Conservation (phyloP, 2,113 vertebrate species). For the Sardina pilchardus region DNA sequence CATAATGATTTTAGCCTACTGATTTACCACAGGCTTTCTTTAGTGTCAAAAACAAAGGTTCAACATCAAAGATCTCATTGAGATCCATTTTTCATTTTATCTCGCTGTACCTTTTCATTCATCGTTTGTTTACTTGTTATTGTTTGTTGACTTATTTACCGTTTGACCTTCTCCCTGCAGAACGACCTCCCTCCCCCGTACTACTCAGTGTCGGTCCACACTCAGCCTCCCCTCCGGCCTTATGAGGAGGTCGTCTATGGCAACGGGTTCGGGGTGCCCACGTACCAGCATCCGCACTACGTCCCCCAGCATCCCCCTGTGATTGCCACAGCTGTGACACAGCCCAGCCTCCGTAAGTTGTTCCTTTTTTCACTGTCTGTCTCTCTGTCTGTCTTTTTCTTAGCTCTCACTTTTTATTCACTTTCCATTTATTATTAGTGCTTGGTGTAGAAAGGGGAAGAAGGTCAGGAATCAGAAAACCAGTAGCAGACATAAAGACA, state of each 20-base stretch:
- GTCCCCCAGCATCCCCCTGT: constrained; percentile 56
- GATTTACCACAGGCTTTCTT: too few relatives aligned
- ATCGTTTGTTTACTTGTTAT: not conserved
- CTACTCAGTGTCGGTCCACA: constrained; percentile 50
- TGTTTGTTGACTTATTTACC: not conserved
- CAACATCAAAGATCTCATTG: too few relatives aligned
- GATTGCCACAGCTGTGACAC: constrained; percentile 36
- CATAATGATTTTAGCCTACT: too few relatives aligned
- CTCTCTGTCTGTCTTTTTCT: not conserved
- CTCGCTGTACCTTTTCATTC: not conserved
- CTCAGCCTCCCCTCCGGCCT: constrained; percentile 51
- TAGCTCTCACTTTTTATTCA: not conserved
- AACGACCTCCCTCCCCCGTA: constrained; percentile 63
- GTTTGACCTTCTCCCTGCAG: constrained; percentile 38
- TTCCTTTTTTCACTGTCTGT: not conserved
- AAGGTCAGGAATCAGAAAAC: too few relatives aligned
- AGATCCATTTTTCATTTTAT: too few relatives aligned
- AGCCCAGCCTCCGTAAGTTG: constrained; percentile 49
- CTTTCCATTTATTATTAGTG: too few relatives aligned
- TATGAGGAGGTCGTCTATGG: constrained; percentile 59
- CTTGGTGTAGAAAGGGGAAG: too few relatives aligned
- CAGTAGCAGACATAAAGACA: too few relatives aligned
- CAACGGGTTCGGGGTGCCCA: constrained; percentile 25
- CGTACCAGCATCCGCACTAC: constrained; percentile 55
- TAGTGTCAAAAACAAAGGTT: too few relatives aligned